Percentiles rank a stretch among this genome's conserved stretches.
Evolutionary conservation across 2,113 vertebrate genomes (phyloP).

Genomic region (Cricetomys ansorgei): DNA sequence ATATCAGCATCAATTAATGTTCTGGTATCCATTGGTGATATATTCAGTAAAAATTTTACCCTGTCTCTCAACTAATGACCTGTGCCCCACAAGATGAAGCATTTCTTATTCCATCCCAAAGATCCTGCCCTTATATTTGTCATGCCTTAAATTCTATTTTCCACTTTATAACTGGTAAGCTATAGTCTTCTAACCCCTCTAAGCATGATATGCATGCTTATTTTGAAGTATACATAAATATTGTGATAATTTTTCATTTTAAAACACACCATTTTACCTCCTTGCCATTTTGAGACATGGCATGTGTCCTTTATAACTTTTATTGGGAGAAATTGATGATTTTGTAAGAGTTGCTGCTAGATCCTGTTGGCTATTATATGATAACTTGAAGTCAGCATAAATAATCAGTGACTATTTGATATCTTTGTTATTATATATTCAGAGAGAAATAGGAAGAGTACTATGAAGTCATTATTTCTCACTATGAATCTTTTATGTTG

Average conservation of each 20-base stretch:
- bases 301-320: not conserved
- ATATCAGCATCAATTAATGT: not conserved
- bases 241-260: not conserved
- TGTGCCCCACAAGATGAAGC: not conserved
- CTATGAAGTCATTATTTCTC: not conserved
- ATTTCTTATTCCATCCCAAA: not conserved
- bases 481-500: not conserved
- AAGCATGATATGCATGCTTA: not conserved
- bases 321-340: not conserved
- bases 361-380: no score
- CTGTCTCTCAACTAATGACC: not conserved
- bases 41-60: not conserved
- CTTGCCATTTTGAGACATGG: not conserved
- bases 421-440: not conserved
- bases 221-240: not conserved
- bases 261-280: not conserved
- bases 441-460: not conserved
- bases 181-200: not conserved
- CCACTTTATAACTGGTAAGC: not conserved
- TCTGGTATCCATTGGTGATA: fast-evolving
- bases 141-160: not conserved
- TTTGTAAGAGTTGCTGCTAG: not conserved
- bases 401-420: not conserved
- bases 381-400: not conserved
- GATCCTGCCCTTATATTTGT: not conserved